Percentiles rank a stretch among this genome's conserved stretches.
Evolutionary conservation across 2,888 invertebrate species (phyloP).

Genomic region (Athalia circularis): DNA sequence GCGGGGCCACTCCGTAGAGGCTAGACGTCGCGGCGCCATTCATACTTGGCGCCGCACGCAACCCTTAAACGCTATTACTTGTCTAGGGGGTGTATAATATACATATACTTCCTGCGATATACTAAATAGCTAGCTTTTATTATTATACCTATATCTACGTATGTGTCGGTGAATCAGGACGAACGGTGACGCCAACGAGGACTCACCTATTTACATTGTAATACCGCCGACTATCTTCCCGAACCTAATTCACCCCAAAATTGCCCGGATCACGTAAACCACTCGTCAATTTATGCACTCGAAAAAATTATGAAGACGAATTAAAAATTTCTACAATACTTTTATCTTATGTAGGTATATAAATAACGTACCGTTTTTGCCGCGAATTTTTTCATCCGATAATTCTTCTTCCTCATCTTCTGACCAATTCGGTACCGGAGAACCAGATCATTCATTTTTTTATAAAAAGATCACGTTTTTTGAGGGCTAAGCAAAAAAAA

Average conservation of each 20-base stretch:
- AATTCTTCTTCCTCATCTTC: too few species aligned
- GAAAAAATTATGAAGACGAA: too few species aligned
- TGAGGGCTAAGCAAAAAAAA: too few species aligned
- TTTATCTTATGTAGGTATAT: too few species aligned
- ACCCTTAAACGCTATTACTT: constrained; percentile 66
- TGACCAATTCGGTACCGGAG: too few species aligned
- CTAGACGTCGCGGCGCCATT: constrained; percentile 71
- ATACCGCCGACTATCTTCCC: background rate
- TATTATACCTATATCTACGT: background rate
- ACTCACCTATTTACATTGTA: constrained; percentile 11
- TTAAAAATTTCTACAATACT: too few species aligned
- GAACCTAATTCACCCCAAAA: background rate
- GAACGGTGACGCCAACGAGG: constrained; percentile 1
- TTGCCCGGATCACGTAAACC: too few species aligned
- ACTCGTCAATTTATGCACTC: too few species aligned
- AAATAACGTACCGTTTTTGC: too few species aligned
- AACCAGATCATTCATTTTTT: too few species aligned
- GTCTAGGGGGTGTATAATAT: background rate
- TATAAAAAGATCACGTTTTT: too few species aligned
- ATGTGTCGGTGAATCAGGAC: constrained; percentile 35
- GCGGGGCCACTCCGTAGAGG: constrained; percentile 49
- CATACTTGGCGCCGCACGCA: constrained; percentile 71
- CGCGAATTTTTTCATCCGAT: too few species aligned
- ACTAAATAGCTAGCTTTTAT: background rate
- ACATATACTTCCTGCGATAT: background rate